Evolutionary conservation across 1,140 invertebrate species (phyloP).

Genomic region (Oreohelix idahoensis): DNA sequence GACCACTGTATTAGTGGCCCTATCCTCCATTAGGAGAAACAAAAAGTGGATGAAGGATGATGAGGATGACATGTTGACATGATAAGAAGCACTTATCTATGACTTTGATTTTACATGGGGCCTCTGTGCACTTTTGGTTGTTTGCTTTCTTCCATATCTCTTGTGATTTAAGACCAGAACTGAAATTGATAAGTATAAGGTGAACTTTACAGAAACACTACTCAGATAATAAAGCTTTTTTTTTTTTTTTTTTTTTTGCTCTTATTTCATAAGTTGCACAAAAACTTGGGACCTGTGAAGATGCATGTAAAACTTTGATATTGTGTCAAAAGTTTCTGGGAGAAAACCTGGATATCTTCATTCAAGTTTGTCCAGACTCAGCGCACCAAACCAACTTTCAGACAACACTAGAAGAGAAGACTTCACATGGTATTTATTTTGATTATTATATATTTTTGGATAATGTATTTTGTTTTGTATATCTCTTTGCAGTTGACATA

Average conservation of each 20-base stretch:
- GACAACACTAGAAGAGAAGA: conserved; percentile 27
- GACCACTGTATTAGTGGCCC: too few relatives aligned
- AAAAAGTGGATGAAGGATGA: too few relatives aligned
- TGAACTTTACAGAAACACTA: too few relatives aligned
- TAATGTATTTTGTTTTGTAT: neutral
- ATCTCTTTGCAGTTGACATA: too few relatives aligned
- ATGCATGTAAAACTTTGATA: conserved; percentile 30
- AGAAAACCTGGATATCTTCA: conserved; percentile 39
- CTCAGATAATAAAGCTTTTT: neutral
- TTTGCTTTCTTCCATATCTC: too few relatives aligned
- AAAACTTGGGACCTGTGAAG: conserved; percentile 13
- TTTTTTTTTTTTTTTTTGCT: neutral
- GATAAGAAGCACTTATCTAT: too few relatives aligned
- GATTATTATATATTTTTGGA: neutral
- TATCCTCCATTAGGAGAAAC: too few relatives aligned
- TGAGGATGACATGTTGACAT: too few relatives aligned
- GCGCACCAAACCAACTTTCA: neutral
- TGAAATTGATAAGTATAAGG: too few relatives aligned
- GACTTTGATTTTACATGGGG: too few relatives aligned
- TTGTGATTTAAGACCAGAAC: too few relatives aligned
- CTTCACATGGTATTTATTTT: conserved; percentile 33
- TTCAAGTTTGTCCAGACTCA: conserved; percentile 25
- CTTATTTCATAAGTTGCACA: conserved; percentile 28
- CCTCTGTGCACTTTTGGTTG: too few relatives aligned
- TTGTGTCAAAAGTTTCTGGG: conserved; percentile 36